A percentile compares a stretch with the other conserved stretches of the same genome.
Evolutionary conservation across 1,140 invertebrate genomes (phyloP).

Genomic region (Ostrea edulis): DNA sequence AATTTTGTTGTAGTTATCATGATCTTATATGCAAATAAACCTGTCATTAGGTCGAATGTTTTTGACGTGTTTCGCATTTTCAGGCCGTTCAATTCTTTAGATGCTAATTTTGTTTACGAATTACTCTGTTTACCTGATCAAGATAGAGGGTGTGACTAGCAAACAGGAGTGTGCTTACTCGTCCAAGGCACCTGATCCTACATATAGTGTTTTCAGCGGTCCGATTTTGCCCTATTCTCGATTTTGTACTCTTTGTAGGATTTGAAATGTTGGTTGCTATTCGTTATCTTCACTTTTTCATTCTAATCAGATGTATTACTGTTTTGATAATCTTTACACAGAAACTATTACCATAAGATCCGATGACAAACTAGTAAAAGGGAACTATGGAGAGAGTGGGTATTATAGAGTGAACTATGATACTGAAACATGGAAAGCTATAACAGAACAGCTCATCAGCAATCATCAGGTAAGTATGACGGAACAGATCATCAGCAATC

Average conservation of each 20-base stretch:
- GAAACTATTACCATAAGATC: conserved; percentile 25
- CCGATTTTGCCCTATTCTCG: too few species aligned
- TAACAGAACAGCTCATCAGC: conserved; percentile 85
- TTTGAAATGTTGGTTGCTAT: not conserved
- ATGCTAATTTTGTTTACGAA: too few species aligned
- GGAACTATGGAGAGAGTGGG: conserved; percentile 91
- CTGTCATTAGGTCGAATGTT: too few species aligned
- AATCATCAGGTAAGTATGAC: conserved; percentile 83
- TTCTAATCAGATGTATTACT: not conserved
- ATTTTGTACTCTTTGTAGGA: not conserved
- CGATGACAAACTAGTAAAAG: conserved; percentile 86
- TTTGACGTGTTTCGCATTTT: too few species aligned
- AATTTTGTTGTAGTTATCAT: too few species aligned
- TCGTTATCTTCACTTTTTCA: not conserved
- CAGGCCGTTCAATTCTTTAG: too few species aligned
- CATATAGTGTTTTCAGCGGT: too few species aligned
- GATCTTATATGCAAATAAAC: too few species aligned
- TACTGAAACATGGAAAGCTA: conserved; percentile 86
- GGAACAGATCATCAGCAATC: too few species aligned
- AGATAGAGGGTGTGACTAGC: not conserved
- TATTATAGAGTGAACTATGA: conserved; percentile 94
- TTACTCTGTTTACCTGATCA: too few species aligned
- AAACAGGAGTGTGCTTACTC: too few species aligned
- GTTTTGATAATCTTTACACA: not conserved
- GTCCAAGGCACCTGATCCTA: too few species aligned